These are phyloP conservation scores for Zonotrichia leucophrys DNA, from an alignment of 2,113 vertebrate species.

Conservation along the genomic window DNA sequence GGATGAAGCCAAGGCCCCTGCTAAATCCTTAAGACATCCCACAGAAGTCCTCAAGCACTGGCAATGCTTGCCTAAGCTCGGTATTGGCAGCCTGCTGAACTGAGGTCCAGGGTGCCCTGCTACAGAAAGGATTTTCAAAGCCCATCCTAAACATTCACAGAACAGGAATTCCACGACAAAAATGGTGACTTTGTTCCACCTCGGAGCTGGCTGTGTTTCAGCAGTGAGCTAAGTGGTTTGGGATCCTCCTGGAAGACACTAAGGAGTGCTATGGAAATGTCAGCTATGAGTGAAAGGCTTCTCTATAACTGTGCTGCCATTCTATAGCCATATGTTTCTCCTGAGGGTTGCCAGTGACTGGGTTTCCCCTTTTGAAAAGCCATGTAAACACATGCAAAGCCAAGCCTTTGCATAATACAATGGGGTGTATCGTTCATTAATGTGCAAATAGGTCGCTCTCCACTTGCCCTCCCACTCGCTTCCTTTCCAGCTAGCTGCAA, in stretches of 20 bases:
- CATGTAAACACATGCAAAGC: constrained; percentile 7
- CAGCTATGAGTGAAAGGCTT: constrained; percentile 37
- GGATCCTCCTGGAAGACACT: constrained; percentile 23
- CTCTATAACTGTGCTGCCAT: background rate
- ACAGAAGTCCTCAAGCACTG: background rate
- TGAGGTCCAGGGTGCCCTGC: background rate
- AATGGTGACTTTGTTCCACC: constrained; percentile 9
- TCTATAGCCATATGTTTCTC: constrained; percentile 25
- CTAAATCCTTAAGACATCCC: background rate
- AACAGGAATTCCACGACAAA: background rate
- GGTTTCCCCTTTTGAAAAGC: constrained; percentile 1
- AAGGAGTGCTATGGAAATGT: background rate
- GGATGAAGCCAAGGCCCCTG: rapidly evolving
- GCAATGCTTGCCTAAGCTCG: rapidly evolving
- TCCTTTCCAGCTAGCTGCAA: constrained; percentile 25
- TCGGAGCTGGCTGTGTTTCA: background rate
- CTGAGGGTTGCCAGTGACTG: background rate
- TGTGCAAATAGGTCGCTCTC: constrained; percentile 43
- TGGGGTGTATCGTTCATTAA: constrained; percentile 1
- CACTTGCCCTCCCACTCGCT: constrained; percentile 40
- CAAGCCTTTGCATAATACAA: constrained; percentile 3
- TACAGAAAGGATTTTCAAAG: background rate
- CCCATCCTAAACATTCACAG: background rate
- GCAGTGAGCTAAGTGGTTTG: constrained; percentile 46
- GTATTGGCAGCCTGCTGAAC: background rate